Evolutionary conservation across 2,797 vertebrate genomes (phyloP), one percentile per base, ranked within the genome.

Genomic region (Onychomys leucogaster): DNA sequence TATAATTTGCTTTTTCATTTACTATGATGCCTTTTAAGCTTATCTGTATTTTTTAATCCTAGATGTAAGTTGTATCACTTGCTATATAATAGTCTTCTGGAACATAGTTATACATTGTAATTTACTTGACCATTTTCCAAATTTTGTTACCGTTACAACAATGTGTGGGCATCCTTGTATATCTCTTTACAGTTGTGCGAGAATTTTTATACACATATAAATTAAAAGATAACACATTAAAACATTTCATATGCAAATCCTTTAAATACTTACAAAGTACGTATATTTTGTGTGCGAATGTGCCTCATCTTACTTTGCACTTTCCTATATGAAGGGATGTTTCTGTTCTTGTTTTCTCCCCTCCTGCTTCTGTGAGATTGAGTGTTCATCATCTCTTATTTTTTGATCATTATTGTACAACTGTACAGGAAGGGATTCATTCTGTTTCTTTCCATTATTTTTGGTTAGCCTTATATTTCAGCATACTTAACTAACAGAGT

Each of bases 71-170:
- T 14, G 29, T 77, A 6, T 73, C 90, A 71, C 46, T 12, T 82
- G 55, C 16, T 93, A 11, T 67, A 14, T 83, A 89, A 77, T 65
- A 88, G 78, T 83, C 34, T 71, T 46, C 91, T 65, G 63, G 77
- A 69, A 84, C 16, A 65, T n/a, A 41, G 73, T 65, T 49, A 37
- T 55, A 41, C 52, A 84, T 41, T 41, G 21, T 19, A 25, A 27
- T 9, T 77, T 19, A 49, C 81, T 81, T 90, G 37, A 52, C 1
- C 25, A 81, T 85, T 93, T 95, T 89, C 27, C 55, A 87, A 73
- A 11, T 86, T 29, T 96, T 83, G 87, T 89, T 3, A 37, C 13
- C 78, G 27, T 73, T 94, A 81, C n/a, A 92, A 84, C 87, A 95
- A 46, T 77, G 32, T 41, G 32, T 83, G 37, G 34, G 25, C 63